Evolutionary conservation across 2,888 invertebrate genomes (phyloP), one percentile per base, ranked within the genome.

Genomic region (Trichogramma dendrolimi): DNA sequence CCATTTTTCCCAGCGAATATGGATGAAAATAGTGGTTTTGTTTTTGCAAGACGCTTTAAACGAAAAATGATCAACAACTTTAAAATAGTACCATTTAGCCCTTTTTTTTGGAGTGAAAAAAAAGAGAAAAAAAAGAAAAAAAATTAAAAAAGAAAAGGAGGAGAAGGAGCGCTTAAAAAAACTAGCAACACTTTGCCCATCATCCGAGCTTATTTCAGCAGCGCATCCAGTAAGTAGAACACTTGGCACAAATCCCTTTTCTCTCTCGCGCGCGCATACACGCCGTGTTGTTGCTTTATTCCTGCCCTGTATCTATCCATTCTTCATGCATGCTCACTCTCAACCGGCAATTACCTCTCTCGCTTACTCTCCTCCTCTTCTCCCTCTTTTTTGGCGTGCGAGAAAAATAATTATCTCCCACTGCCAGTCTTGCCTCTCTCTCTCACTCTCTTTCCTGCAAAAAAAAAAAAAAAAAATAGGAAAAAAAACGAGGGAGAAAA

Each of bases 311-410:
- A 39, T 27, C 6, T 43, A 11, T 4, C 27, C 14, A 38, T 10
- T 54, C 6, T 51, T 44, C 49, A 40, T 42, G 52, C 49, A 54
- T 27, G 49, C 58, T 52, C 50, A 44, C 40, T 58, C 57, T 61
- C 54, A 57, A 43, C 46, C 51, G n/a, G 61, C 46, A 62, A 62
- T 55, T 61, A 61, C 57, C 58, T 62, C 58, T 58, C 62, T 52
- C 44, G 42, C 48, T 50, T 14, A 8, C 44, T 57, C 48, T 39
- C 39, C 47, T 2, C 27, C 27, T 27, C 27, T 27, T 27, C 27
- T 27, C 27, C 27, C 27, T 27, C 42, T 59, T 50, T 27, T 27
- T 27, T 27, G 27, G 27, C 27, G 27, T 27, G 27, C 27, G 27
- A 27, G 27, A 27, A 27, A 27, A 27, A 27, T 27, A 27, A 27